phyloP scores from a whole-genome alignment of 2,113 vertebrate genomes.

The Numenius arquata region DNA sequence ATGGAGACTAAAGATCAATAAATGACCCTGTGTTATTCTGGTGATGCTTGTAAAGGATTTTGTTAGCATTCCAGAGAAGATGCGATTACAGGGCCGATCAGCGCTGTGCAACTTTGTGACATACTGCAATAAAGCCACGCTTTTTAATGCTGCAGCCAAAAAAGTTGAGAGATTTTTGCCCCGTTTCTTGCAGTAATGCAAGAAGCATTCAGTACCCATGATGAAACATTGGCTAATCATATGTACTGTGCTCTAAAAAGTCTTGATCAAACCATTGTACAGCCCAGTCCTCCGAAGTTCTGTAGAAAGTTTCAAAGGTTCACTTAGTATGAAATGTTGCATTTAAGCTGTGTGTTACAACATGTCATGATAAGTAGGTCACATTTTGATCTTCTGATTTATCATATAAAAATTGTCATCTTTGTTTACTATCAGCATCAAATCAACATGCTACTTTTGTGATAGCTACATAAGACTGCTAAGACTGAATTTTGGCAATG shows the following conservation, averaged over 20 bases:
- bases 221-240: background rate
- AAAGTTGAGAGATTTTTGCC: background rate
- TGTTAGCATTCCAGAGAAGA: slow-evolving; percentile 22
- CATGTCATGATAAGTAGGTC: background rate
- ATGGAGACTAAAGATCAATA: slow-evolving; percentile 18
- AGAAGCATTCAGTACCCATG: background rate
- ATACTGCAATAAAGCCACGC: background rate
- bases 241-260: background rate
- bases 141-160: background rate
- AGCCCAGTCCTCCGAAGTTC: background rate
- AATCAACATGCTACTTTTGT: background rate
- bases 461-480: background rate
- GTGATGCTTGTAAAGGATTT: slow-evolving; percentile 25
- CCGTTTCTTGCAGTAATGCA: background rate
- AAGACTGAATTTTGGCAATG: background rate
- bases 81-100: background rate
- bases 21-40: slow-evolving; percentile 8
- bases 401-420: background rate
- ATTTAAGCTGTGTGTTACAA: background rate
- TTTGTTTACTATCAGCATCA: background rate
- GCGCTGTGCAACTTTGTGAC: background rate
- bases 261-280: background rate
- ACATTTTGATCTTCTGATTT: background rate
- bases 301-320: background rate
- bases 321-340: background rate